Percentiles rank a stretch among this genome's conserved stretches.
These are phyloP conservation scores for Temnothorax longispinosus DNA, from an alignment of 1,140 invertebrate genomes.

Conservation along the genomic window DNA sequence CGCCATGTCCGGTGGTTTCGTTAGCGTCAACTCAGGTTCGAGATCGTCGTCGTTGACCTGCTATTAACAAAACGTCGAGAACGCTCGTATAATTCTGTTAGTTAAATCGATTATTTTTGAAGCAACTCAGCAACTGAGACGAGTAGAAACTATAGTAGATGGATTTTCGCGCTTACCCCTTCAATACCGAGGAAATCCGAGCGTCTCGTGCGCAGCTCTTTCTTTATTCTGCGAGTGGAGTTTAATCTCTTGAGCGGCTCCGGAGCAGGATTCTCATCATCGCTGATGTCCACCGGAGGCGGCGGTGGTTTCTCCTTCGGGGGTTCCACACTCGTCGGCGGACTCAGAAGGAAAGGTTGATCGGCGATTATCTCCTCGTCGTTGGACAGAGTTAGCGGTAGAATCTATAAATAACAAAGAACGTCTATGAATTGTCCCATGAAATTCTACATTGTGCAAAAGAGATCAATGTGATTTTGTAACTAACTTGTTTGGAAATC, in stretches of 20 bases:
- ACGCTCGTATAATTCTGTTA: too few species aligned
- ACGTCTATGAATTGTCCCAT: not conserved
- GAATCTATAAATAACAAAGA: constrained; percentile 73
- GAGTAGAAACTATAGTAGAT: not conserved
- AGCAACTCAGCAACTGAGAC: not conserved
- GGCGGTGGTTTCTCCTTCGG: constrained; percentile 95
- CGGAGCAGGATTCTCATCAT: constrained; percentile 83
- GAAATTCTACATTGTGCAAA: not conserved
- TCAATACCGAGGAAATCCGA: constrained; percentile 95
- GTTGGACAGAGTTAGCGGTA: constrained; percentile 80
- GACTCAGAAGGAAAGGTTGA: constrained; percentile 83
- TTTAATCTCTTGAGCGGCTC: constrained; percentile 90
- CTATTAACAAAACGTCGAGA: constrained; percentile 19
- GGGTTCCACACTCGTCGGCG: constrained; percentile 89
- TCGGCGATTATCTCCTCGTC: constrained; percentile 82
- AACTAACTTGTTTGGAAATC: constrained; percentile 80
- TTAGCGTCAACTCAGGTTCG: constrained; percentile 89
- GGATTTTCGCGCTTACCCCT: constrained; percentile 82
- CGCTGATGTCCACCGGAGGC: constrained; percentile 89
- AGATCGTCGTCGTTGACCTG: constrained; percentile 88
- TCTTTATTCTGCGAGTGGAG: constrained; percentile 94
- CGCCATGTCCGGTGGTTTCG: constrained; percentile 92
- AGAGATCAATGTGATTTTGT: not conserved
- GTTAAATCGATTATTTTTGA: not conserved
- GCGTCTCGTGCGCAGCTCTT: constrained; percentile 93